These are phyloP conservation scores for Pediacus dermestoides DNA, from an alignment of 2,888 invertebrate genomes.

Conservation along the genomic window DNA sequence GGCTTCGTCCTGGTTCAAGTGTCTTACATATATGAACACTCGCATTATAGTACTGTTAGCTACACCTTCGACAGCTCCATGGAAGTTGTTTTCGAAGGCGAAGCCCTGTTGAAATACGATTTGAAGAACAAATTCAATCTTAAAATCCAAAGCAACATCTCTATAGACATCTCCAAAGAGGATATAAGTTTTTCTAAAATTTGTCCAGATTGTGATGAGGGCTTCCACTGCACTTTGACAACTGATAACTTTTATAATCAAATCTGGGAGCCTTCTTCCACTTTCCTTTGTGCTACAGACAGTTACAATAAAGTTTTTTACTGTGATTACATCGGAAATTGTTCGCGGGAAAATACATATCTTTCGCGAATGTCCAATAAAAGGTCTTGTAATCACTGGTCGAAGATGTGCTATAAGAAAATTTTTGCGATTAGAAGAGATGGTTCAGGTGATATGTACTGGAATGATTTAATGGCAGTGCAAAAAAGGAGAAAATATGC, in stretches of 20 bases:
- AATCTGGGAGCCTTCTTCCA: conserved; percentile 12
- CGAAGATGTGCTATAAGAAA: conserved; percentile 24
- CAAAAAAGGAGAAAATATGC: conserved; percentile 8
- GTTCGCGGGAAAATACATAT: conserved; percentile 24
- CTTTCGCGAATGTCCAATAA: conserved; percentile 22
- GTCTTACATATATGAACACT: conserved; percentile 31
- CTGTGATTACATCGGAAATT: conserved; percentile 29
- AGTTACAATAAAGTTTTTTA: conserved; percentile 32
- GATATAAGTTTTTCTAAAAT: conserved; percentile 24
- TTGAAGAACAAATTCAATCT: conserved; percentile 13
- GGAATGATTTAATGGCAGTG: conserved; percentile 21
- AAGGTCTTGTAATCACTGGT: conserved; percentile 27
- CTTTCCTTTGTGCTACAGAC: conserved; percentile 29
- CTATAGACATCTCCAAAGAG: conserved; percentile 18
- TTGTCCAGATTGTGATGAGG: conserved; percentile 25
- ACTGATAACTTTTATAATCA: conserved; percentile 20
- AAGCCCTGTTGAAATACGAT: conserved; percentile 16
- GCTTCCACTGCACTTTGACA: conserved; percentile 21
- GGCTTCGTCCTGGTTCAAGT: conserved; percentile 33
- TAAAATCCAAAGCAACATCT: conserved; percentile 18
- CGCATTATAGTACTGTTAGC: conserved; percentile 28
- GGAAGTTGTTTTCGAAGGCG: conserved; percentile 21
- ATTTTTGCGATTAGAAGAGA: conserved; percentile 28
- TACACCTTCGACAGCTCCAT: conserved; percentile 24
- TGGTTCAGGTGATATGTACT: conserved; percentile 24